Evolutionary conservation across 2,888 invertebrate genomes (phyloP).

Genomic region (Nebria brevicollis): DNA sequence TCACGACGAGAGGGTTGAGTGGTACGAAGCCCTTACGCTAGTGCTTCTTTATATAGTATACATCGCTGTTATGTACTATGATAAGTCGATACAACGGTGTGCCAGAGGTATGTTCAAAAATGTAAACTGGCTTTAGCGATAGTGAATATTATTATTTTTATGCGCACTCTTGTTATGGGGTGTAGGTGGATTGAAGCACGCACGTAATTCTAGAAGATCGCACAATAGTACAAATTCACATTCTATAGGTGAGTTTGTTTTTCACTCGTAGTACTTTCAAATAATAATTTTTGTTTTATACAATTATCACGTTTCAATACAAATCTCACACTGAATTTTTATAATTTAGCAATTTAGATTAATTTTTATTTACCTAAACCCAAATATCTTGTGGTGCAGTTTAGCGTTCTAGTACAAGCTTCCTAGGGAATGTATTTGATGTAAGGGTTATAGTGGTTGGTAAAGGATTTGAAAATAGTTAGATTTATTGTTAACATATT

Average conservation of each 20-base stretch:
- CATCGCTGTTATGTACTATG: constrained; percentile 74
- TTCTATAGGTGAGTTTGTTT: constrained; percentile 41
- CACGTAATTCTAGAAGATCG: constrained; percentile 51
- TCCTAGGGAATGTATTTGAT: too few species aligned
- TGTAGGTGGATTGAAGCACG: constrained; percentile 42
- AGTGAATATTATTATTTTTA: constrained; percentile 2
- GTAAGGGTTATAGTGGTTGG: background rate
- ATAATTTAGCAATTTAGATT: too few species aligned
- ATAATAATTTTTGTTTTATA: background rate
- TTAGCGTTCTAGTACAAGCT: too few species aligned
- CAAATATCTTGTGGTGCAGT: too few species aligned
- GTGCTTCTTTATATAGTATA: constrained; percentile 78
- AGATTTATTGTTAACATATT: background rate
- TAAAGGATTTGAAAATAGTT: background rate
- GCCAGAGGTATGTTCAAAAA: constrained; percentile 69
- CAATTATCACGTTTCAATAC: too few species aligned
- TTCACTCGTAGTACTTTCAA: background rate
- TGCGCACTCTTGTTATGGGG: background rate
- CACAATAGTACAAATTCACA: constrained; percentile 54
- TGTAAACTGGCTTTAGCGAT: background rate
- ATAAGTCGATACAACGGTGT: constrained; percentile 85
- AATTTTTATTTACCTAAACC: too few species aligned
- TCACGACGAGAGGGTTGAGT: constrained; percentile 78
- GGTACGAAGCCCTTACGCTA: constrained; percentile 82
- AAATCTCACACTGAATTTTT: too few species aligned